Evolutionary conservation across 2,888 invertebrate species (phyloP), one percentile per base, ranked within the genome.

Genomic region (Nomada ruficornis): DNA sequence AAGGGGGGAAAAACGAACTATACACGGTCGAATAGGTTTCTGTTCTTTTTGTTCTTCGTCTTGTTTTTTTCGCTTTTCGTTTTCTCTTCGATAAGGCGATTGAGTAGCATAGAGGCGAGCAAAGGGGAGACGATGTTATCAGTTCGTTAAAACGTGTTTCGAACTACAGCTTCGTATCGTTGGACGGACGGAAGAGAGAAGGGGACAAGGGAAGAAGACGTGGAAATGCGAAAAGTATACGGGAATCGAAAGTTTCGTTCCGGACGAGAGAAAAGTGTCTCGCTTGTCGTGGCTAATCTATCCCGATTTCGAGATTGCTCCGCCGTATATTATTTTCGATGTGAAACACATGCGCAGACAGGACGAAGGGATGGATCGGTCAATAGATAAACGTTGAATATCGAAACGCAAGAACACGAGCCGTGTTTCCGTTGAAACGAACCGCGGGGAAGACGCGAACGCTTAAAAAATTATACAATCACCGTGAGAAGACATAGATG

Each of bases 61-160:
- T 64, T 68, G 70, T 64, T 54, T 54, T 75, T 77, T 80, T 67
- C 44, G 23, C 73, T 70, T 15, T 15, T 29, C 52, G 7, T 78
- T 78, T 72, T 71, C 75, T 60, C 70, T 77, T 76, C 70, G 75
- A 59, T 68, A 82, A 77, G 63, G 60, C 71, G 74, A 85, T 60
- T 60, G 80, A 80, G 26, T 70, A 70, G 78, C 67, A 70, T 63
- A 78, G 77, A 73, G 42, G 55, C 72, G 42, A 3, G 9, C 4
- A 83, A 77, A 84, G 67, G 77, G 82, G 85, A 79, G 23, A 63
- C 10, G 50, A 80, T 71, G 79, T 52, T 77, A 73, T 82, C 70
- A 80, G 81, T 88, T 84, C 73, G 79, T 86, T 79, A 78, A 50
- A 57, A 87, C 78, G 78, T 77, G 78, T 84, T 83, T 85, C 78